Evolutionary conservation across 2,888 invertebrate genomes (phyloP).

Genomic region (Endomychus coccineus): DNA sequence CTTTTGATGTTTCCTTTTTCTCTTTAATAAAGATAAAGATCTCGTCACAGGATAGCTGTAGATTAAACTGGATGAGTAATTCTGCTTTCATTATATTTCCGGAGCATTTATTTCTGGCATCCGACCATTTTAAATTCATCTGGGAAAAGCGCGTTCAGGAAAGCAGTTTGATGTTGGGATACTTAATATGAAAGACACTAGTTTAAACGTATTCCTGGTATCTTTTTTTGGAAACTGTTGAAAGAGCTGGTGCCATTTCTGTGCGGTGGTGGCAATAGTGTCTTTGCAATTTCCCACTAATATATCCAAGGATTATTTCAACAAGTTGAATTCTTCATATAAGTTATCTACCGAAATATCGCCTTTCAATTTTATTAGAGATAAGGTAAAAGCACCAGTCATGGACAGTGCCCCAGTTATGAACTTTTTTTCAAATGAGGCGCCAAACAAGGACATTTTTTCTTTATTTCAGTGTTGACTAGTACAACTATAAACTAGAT

Average conservation of each 20-base stretch:
- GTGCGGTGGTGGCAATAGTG: slow-evolving; percentile 6
- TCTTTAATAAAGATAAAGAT: slow-evolving; percentile 12
- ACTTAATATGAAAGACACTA: slow-evolving; percentile 6
- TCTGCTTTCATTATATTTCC: slow-evolving; percentile 13
- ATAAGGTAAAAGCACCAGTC: no score
- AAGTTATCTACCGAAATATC: slow-evolving; percentile 11
- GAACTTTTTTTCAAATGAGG: no score
- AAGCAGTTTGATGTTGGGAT: slow-evolving; percentile 10
- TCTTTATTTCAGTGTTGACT: no score
- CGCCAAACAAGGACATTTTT: no score
- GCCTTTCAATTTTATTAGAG: slow-evolving; percentile 6
- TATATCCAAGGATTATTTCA: slow-evolving; percentile 10
- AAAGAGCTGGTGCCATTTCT: slow-evolving; percentile 10
- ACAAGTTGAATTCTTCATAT: slow-evolving; percentile 11
- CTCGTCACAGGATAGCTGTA: slow-evolving; percentile 13
- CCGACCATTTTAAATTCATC: slow-evolving; percentile 21
- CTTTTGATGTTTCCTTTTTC: slow-evolving; percentile 12
- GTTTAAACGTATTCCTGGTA: slow-evolving; percentile 8
- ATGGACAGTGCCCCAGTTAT: no score
- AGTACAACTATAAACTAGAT: no score
- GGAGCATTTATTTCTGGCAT: slow-evolving; percentile 15
- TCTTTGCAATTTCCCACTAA: slow-evolving; percentile 9
- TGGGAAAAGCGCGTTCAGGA: slow-evolving; percentile 14
- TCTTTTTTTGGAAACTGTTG: slow-evolving; percentile 10
- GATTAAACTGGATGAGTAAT: slow-evolving; percentile 13